Evolutionary conservation across 2,888 invertebrate species (phyloP).

Genomic region (Tachina grossa): DNA sequence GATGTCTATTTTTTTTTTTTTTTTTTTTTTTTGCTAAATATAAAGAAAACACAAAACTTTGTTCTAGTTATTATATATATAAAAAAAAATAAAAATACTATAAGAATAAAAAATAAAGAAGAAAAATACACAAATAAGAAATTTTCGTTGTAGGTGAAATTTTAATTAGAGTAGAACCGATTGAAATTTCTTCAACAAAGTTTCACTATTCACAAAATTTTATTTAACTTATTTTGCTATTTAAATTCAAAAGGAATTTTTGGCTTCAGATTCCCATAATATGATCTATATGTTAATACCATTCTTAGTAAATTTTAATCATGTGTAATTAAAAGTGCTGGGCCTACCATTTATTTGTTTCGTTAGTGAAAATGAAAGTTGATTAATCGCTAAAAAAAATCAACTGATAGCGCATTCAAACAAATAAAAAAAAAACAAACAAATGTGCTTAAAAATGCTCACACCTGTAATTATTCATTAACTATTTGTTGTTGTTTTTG

Average conservation of each 20-base stretch:
- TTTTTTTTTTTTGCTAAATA: slow-evolving; percentile 5
- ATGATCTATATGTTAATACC: not conserved
- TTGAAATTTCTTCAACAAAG: slow-evolving; percentile 25
- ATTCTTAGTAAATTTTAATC: not conserved
- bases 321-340: not conserved
- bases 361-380: slow-evolving; percentile 64
- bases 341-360: slow-evolving; percentile 6
- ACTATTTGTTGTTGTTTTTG: not conserved
- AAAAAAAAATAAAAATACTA: too few relatives aligned
- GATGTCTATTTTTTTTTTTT: not conserved
- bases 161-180: slow-evolving; percentile 64
- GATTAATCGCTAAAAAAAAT: slow-evolving; percentile 25
- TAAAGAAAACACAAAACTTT: slow-evolving; percentile 50
- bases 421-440: slow-evolving; percentile 2
- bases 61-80: slow-evolving; percentile 55
- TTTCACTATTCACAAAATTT: slow-evolving; percentile 54
- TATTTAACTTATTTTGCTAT: not conserved
- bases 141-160: slow-evolving; percentile 49
- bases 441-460: slow-evolving; percentile 31
- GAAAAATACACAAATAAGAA: slow-evolving; percentile 20
- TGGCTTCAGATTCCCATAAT: not conserved
- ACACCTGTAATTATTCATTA: slow-evolving; percentile 49
- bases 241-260: slow-evolving; percentile 21
- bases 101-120: not conserved
- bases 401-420: slow-evolving; percentile 25